Conservation (phyloP, 1,140 invertebrate species). For the Pogonomyrmex californicus region DNA sequence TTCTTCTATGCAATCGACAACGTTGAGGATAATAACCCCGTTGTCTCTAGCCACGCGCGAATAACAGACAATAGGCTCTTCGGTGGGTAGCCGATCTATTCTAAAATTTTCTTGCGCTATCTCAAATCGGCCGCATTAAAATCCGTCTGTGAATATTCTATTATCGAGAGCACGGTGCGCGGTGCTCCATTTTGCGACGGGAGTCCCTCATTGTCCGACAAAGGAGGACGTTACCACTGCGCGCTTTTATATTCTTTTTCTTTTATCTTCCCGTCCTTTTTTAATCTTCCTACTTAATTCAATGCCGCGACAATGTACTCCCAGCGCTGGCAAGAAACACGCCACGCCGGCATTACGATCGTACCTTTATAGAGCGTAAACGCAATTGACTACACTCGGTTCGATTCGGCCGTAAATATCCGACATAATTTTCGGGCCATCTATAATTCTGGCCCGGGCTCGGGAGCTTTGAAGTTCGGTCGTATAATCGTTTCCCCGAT, state of each 20-base stretch:
- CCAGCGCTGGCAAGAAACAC: background rate
- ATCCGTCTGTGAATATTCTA: conserved; percentile 13
- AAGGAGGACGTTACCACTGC: background rate
- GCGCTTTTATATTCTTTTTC: background rate
- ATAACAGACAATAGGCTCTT: background rate
- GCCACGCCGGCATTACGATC: background rate
- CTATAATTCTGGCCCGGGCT: background rate
- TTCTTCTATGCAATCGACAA: conserved; percentile 62
- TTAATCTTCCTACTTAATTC: background rate
- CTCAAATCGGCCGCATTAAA: conserved; percentile 13
- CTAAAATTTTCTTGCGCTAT: background rate
- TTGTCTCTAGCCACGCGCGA: conserved; percentile 24
- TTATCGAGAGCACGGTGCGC: background rate
- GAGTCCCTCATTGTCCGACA: background rate
- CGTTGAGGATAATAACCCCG: conserved; percentile 38
- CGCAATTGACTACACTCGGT: background rate
- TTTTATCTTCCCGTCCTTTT: background rate
- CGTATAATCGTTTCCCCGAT: conserved; percentile 37
- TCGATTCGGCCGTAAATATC: background rate
- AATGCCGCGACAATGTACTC: background rate
- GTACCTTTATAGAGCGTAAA: conserved; percentile 6
- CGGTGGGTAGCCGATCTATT: background rate
- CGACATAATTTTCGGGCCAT: background rate
- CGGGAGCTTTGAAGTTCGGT: background rate
- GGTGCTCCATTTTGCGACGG: background rate